Conservation (phyloP, 2,113 vertebrate genomes). For the Odocoileus virginianus region DNA sequence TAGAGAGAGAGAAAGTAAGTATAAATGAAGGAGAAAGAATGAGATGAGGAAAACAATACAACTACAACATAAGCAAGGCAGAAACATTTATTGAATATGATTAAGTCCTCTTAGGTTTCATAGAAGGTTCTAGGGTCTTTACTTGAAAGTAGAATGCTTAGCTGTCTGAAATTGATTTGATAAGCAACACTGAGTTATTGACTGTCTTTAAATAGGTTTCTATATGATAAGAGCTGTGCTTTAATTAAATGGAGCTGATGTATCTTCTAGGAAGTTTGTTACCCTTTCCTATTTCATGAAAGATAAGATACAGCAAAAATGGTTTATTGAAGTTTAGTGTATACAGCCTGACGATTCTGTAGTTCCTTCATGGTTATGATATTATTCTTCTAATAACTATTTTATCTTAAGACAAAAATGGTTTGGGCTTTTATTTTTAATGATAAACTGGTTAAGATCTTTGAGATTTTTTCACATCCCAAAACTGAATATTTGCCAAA, state of each 20-base stretch:
- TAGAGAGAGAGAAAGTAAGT: background rate
- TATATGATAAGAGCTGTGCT: background rate
- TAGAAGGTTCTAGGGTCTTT: background rate
- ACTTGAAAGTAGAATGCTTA: background rate
- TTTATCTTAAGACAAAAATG: background rate
- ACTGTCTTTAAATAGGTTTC: background rate
- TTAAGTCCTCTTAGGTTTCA: background rate
- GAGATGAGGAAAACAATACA: background rate
- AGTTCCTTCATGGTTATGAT: background rate
- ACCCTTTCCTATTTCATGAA: background rate
- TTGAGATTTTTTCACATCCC: background rate
- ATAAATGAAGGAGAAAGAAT: background rate
- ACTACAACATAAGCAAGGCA: background rate
- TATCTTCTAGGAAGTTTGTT: background rate
- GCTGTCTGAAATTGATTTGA: background rate
- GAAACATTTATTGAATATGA: accelerated
- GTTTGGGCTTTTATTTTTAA: background rate
- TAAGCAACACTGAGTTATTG: background rate
- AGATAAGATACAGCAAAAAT: background rate
- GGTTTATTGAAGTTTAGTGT: background rate
- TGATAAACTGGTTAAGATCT: background rate
- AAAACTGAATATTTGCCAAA: constrained; percentile 30
- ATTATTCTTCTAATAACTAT: background rate
- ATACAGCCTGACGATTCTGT: background rate
- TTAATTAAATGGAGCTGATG: background rate